A percentile compares a stretch with the other conserved stretches of the same genome.
phyloP scores from a whole-genome alignment of 2,797 vertebrate genomes.

The Esox lucius region DNA sequence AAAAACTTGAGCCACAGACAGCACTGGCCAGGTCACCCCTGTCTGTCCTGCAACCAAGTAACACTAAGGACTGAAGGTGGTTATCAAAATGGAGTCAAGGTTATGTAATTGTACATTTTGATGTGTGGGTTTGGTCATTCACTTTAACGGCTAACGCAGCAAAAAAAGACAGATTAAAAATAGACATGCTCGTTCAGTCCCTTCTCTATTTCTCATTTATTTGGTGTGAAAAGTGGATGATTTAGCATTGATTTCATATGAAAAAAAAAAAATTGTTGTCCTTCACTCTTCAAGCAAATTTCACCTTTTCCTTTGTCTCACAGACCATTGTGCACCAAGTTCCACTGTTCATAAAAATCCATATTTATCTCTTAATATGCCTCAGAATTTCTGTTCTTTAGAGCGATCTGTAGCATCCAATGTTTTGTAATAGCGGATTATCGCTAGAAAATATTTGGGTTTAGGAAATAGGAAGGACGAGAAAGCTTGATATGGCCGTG shows the following conservation, averaged over 20 bases:
- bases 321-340: neutral
- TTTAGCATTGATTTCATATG: slow-evolving; percentile 32
- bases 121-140: slow-evolving; percentile 38
- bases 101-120: slow-evolving; percentile 31
- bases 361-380: slow-evolving; percentile 12
- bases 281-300: slow-evolving; percentile 5
- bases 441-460: neutral
- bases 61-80: slow-evolving; percentile 66
- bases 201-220: slow-evolving; percentile 29
- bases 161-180: slow-evolving; percentile 2
- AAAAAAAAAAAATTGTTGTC: slow-evolving; percentile 20
- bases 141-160: slow-evolving; percentile 29
- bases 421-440: neutral
- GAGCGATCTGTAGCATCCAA: slow-evolving; percentile 3
- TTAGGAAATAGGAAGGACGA: neutral
- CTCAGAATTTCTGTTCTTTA: slow-evolving; percentile 24
- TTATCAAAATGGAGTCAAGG: slow-evolving; percentile 31
- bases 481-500: neutral
- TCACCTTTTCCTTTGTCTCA: neutral
- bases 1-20: slow-evolving; percentile 7
- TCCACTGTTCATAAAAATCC: slow-evolving; percentile 10
- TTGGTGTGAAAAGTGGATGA: slow-evolving; percentile 18
- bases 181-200: slow-evolving; percentile 20
- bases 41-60: slow-evolving; percentile 46
- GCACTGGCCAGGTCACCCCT: slow-evolving; percentile 21